Conservation (phyloP, 2,888 invertebrate species). For the Lymantria monacha region DNA sequence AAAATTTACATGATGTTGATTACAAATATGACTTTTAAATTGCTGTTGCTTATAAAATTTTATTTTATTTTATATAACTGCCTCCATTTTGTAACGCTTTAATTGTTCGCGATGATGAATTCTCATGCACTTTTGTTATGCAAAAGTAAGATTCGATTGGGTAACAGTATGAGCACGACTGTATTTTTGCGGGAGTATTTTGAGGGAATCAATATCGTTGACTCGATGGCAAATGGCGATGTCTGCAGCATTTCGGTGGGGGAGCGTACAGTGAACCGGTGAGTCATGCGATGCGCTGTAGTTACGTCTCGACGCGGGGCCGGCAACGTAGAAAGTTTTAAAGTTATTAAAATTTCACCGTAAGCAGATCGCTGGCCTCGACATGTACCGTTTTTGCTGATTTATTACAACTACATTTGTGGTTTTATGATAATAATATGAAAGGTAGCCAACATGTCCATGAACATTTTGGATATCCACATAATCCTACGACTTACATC, state of each 20-base stretch:
- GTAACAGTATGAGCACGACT: constrained; percentile 19
- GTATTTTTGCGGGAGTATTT: constrained; percentile 30
- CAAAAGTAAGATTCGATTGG: constrained; percentile 35
- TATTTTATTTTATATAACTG: constrained; percentile 16
- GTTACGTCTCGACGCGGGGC: constrained; percentile 39
- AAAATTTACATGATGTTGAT: neutral
- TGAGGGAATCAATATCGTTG: constrained; percentile 43
- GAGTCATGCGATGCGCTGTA: constrained; percentile 44
- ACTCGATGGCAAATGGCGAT: constrained; percentile 25
- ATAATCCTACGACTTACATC: too few relatives aligned
- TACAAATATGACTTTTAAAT: constrained; percentile 1
- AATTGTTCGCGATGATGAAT: constrained; percentile 22
- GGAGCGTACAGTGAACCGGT: constrained; percentile 62
- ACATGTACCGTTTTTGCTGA: constrained; percentile 54
- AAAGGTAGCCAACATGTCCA: neutral
- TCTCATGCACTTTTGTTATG: constrained; percentile 32
- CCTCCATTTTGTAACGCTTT: constrained; percentile 24
- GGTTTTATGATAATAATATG: constrained; percentile 7
- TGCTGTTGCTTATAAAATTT: constrained; percentile 6
- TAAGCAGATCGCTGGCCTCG: constrained; percentile 58
- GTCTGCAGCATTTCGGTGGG: constrained; percentile 41
- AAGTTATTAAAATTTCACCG: constrained; percentile 78
- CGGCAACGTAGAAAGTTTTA: constrained; percentile 63
- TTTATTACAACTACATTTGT: constrained; percentile 37
- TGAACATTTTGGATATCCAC: neutral